A percentile compares a stretch with the other conserved stretches of the same genome.
Conservation (phyloP, 2,113 vertebrate genomes). For the Raphicerus campestris region DNA sequence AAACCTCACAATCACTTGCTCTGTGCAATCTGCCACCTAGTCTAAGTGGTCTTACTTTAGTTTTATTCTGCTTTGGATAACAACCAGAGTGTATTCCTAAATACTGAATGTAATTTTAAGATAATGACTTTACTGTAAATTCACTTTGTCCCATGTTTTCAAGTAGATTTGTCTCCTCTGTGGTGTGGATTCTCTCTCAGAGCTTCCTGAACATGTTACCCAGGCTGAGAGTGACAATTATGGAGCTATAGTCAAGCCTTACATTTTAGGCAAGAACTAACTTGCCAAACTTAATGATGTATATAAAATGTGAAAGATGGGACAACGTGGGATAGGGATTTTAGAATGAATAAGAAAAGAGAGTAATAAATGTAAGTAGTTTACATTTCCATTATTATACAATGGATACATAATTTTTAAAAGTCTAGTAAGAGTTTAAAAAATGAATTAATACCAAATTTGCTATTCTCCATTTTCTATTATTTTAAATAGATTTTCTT, state of each 20-base stretch:
- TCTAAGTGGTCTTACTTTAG: neutral
- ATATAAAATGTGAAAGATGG: neutral
- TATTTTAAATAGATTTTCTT: neutral
- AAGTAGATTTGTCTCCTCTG: neutral
- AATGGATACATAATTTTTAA: neutral
- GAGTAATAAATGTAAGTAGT: neutral
- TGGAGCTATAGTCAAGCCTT: neutral
- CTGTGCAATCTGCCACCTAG: neutral
- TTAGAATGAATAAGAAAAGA: neutral
- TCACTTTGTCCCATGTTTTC: neutral
- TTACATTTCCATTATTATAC: neutral
- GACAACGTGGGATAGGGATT: neutral
- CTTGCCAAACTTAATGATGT: neutral
- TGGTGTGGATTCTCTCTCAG: neutral
- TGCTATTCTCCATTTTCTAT: neutral
- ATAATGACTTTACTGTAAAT: neutral
- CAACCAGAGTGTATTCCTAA: neutral
- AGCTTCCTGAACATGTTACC: neutral
- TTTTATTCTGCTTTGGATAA: neutral
- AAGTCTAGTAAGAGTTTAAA: neutral
- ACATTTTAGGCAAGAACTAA: neutral
- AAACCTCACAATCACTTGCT: neutral
- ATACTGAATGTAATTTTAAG: conserved; percentile 15
- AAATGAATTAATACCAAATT: conserved; percentile 25
- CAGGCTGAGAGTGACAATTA: neutral